phyloP scores from a whole-genome alignment of 2,888 invertebrate species.

The Bombylius discolor region DNA sequence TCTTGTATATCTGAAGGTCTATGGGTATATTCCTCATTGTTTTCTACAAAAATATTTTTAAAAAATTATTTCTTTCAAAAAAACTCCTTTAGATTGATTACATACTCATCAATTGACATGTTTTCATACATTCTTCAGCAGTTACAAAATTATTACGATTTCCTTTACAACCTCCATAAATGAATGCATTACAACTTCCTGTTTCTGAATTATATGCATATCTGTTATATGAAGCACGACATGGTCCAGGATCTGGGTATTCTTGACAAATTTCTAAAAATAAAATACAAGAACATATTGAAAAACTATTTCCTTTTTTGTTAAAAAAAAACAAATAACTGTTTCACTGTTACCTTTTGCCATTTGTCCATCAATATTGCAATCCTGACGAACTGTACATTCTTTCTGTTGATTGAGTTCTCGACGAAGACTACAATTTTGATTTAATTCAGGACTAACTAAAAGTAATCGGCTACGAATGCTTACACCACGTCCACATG shows the following conservation, averaged over 20 bases:
- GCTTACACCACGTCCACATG: slow-evolving; percentile 71
- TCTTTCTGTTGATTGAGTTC: slow-evolving; percentile 63
- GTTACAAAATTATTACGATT: slow-evolving; percentile 85
- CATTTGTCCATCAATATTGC: slow-evolving; percentile 56
- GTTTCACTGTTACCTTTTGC: slow-evolving; percentile 50
- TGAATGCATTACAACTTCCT: slow-evolving; percentile 72
- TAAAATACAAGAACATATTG: background rate
- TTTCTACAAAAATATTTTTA: background rate
- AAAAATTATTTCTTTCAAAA: background rate
- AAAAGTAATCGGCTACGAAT: slow-evolving; percentile 57
- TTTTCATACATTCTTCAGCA: slow-evolving; percentile 58
- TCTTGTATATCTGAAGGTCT: background rate
- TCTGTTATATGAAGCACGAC: slow-evolving; percentile 72
- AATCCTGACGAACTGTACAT: slow-evolving; percentile 54
- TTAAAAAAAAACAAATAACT: slow-evolving; percentile 4
- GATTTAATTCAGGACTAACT: slow-evolving; percentile 50
- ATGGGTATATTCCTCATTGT: background rate
- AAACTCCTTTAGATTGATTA: background rate
- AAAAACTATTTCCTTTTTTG: background rate
- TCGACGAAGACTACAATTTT: slow-evolving; percentile 51
- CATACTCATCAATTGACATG: slow-evolving; percentile 39
- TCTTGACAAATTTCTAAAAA: slow-evolving; percentile 69
- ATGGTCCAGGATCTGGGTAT: slow-evolving; percentile 67
- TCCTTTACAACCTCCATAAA: slow-evolving; percentile 81
- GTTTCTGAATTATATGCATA: slow-evolving; percentile 71